Base-by-base conservation (phyloP, 2,888 invertebrate genomes). In the Heliconius hortense region DNA sequence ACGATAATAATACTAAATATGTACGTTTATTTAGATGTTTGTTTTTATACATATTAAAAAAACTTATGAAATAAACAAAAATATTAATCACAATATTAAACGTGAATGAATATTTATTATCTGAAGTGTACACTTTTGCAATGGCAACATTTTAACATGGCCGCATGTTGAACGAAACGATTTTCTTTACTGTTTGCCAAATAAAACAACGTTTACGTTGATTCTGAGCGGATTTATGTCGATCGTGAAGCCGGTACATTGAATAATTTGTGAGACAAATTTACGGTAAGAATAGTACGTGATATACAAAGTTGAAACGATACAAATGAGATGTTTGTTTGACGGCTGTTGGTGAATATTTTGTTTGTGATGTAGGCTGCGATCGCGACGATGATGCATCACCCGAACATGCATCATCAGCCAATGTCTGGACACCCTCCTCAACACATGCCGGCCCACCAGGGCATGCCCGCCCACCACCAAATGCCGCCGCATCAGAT, bases 121-220 rank as follows among this genome's bases (percentile, higher is more conserved):
- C 64, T 39, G 39, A 21, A 68, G 26, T 28, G 3, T 31, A 24
- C 15, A 56, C 4, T 11, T 3, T 59, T 26, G 11, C 2, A 21
- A 48, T 75, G 69, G 75, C 75, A 78, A 78, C 78, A 78, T 78
- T 78, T 90, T 96, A 97, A 96, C 96, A 96, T 97, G 96, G 97
- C 96, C 96, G 96, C 96, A 96, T 96, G 96, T 96, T 96, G 96
- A 95, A 95, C 93, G 88, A 95, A 94, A 94, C 94, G 94, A 94
- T 96, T 96, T 96, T 96, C 96, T 96, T 96, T 96, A 96, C 95
- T 96, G 96, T 96, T 96, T 95, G 96, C 96, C 96, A 96, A 96
- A 92, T 88, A 87, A 88, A 84, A 83, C 85, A 83, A 87, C 82
- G 85, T 84, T 86, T 86, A 88, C 87, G 86, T 87, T 83, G 88